Evolutionary conservation across 2,113 vertebrate genomes (phyloP).

Genomic region (Brachyistius frenatus): DNA sequence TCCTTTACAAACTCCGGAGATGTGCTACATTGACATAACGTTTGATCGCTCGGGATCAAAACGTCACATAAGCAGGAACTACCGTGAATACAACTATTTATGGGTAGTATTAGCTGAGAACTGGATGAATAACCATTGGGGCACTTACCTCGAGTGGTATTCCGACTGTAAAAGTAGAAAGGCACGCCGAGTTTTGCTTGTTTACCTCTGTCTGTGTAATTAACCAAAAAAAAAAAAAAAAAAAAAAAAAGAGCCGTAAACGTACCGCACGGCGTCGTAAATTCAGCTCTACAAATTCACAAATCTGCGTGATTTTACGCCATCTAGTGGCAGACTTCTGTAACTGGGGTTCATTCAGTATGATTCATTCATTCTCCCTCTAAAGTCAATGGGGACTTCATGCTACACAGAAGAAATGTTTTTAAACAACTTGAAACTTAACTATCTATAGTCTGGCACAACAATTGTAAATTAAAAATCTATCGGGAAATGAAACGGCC

Average conservation of each 20-base stretch:
- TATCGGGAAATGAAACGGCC: too few relatives aligned
- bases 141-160: neutral
- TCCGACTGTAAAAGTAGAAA: neutral
- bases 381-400: neutral
- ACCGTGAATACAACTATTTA: neutral
- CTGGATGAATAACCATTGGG: too few relatives aligned
- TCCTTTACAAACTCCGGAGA: neutral
- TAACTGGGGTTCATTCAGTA: slow-evolving; percentile 19
- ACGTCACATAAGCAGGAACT: slow-evolving; percentile 23
- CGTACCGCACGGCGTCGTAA: slow-evolving; percentile 52
- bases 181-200: neutral
- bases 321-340: slow-evolving; percentile 41
- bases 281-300: neutral
- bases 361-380: slow-evolving; percentile 45
- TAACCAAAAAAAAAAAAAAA: neutral
- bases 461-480: too few relatives aligned
- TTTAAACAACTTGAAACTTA: neutral
- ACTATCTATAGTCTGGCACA: too few relatives aligned
- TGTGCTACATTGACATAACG: neutral
- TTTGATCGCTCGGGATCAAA: neutral
- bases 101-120: too few relatives aligned
- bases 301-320: neutral
- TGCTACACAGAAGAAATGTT: neutral
- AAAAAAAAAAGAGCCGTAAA: slow-evolving; percentile 49
- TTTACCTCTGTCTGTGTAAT: slow-evolving; percentile 48